Percentiles rank a stretch among this genome's conserved stretches.
Conservation (phyloP, 2,888 invertebrate genomes). For the Branchinecta sandiegonensis region DNA sequence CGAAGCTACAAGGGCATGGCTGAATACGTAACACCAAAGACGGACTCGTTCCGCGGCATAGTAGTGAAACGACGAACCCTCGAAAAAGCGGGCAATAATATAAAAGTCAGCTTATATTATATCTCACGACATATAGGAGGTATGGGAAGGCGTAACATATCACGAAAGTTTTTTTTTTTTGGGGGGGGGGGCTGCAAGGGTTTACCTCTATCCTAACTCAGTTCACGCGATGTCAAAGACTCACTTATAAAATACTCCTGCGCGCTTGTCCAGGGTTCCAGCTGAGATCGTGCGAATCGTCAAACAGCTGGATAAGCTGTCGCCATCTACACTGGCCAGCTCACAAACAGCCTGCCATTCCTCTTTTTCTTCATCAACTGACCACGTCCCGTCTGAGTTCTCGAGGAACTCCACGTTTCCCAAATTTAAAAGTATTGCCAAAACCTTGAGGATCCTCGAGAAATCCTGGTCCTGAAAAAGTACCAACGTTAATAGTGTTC, state of each 20-base stretch:
- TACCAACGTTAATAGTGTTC: no score
- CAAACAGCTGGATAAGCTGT: constrained; percentile 21
- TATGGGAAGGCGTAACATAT: no score
- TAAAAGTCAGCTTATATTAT: no score
- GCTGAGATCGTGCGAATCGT: constrained; percentile 24
- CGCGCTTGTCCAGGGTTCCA: constrained; percentile 18
- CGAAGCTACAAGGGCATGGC: no score
- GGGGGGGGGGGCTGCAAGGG: no score
- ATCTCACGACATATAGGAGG: no score
- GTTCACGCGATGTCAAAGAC: background rate
- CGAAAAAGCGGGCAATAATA: no score
- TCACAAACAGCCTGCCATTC: constrained; percentile 18
- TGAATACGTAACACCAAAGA: no score
- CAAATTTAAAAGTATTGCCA: constrained; percentile 26
- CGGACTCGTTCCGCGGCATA: no score
- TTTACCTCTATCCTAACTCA: no score
- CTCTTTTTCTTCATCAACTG: background rate
- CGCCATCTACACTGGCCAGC: constrained; percentile 23
- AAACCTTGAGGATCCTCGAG: constrained; percentile 20
- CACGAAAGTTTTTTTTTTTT: no score
- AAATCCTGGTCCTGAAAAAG: background rate
- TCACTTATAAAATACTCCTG: background rate
- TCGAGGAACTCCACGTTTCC: constrained; percentile 26
- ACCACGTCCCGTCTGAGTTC: constrained; percentile 9
- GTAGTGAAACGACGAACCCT: no score